Conservation (phyloP, 2,888 invertebrate genomes). For the Eudemis profundana region DNA sequence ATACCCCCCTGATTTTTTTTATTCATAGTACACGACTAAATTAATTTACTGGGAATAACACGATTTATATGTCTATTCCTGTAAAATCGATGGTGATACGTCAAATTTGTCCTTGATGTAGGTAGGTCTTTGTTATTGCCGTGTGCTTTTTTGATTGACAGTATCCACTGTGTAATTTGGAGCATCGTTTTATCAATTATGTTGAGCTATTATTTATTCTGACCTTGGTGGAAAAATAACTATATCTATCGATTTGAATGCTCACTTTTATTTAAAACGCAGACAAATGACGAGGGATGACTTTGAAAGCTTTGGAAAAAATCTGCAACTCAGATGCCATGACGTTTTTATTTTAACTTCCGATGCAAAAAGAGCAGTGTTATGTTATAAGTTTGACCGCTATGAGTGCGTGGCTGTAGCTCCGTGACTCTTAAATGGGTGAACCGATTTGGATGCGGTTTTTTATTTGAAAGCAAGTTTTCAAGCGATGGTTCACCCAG, state of each 20-base stretch:
- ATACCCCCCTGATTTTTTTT: no score
- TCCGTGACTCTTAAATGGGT: no score
- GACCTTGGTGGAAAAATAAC: background rate
- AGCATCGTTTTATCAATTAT: background rate
- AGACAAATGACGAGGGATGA: no score
- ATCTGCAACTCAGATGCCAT: background rate
- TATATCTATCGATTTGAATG: background rate
- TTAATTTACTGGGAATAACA: constrained; percentile 14
- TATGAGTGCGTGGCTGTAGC: no score
- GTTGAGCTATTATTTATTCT: background rate
- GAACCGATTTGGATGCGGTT: no score
- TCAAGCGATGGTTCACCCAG: no score
- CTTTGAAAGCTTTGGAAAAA: no score
- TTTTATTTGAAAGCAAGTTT: no score
- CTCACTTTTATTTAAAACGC: background rate
- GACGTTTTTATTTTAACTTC: no score
- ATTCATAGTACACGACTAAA: background rate
- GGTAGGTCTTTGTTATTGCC: constrained; percentile 3
- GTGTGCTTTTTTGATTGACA: background rate
- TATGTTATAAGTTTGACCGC: no score
- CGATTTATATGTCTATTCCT: constrained; percentile 20
- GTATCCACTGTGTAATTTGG: constrained; percentile 1
- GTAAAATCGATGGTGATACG: constrained; percentile 3
- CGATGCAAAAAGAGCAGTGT: no score
- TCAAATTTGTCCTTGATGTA: background rate